A percentile compares a stretch with the other conserved stretches of the same genome.
Conservation (phyloP, 1,140 invertebrate species). For the honey bee (Apis mellifera) region Amel_HAv3.1 CM009932.2:9866501-9867000, state of each 20-base stretch:
- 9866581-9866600: not conserved
- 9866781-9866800: not conserved
- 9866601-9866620: not conserved
- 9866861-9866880: no score
- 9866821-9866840: not conserved
- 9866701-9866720: not conserved
- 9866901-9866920: no score
- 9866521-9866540: conserved; percentile 30
- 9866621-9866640: conserved; percentile 18
- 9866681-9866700: not conserved
- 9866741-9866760: not conserved
- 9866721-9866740: conserved; percentile 4
- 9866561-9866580: conserved; percentile 10
- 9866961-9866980: no score
- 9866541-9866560: conserved; percentile 25
- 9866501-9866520: conserved; percentile 22
- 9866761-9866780: not conserved
- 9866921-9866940: no score
- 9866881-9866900: no score
- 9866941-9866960: no score
- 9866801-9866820: not conserved
- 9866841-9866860: not conserved
- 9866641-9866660: not conserved
- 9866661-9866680: not conserved
- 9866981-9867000: not conserved